Percentiles rank a stretch among this genome's conserved stretches.
Evolutionary conservation across 2,888 invertebrate genomes (phyloP).

Genomic region (Synanthedon andrenaeformis): DNA sequence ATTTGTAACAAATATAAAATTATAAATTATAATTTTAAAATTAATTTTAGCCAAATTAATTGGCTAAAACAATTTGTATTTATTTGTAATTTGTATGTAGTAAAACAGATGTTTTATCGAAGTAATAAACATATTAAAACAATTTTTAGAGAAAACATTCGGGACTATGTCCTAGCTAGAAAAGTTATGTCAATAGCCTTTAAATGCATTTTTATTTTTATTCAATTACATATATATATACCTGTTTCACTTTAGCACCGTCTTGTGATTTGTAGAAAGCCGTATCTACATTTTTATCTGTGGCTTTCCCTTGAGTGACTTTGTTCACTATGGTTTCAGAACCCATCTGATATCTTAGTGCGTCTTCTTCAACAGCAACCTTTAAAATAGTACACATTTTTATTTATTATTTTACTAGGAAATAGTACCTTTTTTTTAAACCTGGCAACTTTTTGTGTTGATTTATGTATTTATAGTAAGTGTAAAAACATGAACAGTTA

Average conservation of each 20-base stretch:
- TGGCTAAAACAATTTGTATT: too few species aligned
- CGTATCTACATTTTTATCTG: conserved; percentile 24
- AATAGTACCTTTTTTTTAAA: too few species aligned
- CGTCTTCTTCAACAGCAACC: too few species aligned
- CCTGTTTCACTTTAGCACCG: conserved; percentile 48
- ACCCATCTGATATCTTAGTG: not conserved
- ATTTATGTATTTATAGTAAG: too few species aligned
- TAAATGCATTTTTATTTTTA: not conserved
- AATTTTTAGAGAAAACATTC: not conserved
- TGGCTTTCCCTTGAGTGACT: conserved; percentile 3
- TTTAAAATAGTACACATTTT: too few species aligned
- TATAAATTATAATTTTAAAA: too few species aligned
- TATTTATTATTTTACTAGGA: too few species aligned
- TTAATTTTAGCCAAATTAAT: too few species aligned
- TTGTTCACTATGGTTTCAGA: not conserved
- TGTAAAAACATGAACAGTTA: too few species aligned
- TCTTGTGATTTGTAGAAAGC: conserved; percentile 41
- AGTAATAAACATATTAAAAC: not conserved
- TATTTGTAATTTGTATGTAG: too few species aligned
- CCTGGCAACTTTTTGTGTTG: too few species aligned
- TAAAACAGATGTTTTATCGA: not conserved
- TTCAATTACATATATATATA: conserved; percentile 17
- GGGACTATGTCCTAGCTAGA: not conserved
- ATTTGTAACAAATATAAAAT: not conserved
- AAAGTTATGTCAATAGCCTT: not conserved